These are phyloP conservation scores for Congeria kusceri DNA, from an alignment of 2,888 invertebrate genomes.

Conservation along the genomic window DNA sequence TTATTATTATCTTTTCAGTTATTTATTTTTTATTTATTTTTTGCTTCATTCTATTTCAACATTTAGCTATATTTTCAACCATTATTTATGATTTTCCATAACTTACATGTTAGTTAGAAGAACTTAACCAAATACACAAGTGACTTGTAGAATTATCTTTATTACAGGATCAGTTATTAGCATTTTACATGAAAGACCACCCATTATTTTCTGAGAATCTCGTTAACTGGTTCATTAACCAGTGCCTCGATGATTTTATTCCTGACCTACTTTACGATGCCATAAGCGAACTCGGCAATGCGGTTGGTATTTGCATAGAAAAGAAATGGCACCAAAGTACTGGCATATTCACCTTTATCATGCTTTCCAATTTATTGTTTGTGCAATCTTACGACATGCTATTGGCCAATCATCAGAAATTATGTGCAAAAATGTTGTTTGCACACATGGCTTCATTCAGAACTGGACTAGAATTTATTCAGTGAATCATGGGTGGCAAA, in stretches of 20 bases:
- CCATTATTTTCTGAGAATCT: slow-evolving; percentile 75
- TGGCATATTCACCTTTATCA: slow-evolving; percentile 11
- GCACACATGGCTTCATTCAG: no score
- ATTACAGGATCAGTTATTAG: slow-evolving; percentile 70
- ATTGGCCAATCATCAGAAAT: no score
- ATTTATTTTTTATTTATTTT: no score
- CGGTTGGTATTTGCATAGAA: slow-evolving; percentile 63
- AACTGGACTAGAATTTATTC: no score
- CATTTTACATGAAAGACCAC: slow-evolving; percentile 71
- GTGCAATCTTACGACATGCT: neutral
- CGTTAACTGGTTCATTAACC: slow-evolving; percentile 70
- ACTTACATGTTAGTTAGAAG: no score
- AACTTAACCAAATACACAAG: no score
- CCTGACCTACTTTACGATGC: slow-evolving; percentile 78
- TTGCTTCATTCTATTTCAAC: no score
- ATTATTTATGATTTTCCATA: no score
- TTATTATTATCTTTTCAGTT: no score
- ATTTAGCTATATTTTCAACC: no score
- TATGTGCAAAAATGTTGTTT: no score
- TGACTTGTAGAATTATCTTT: neutral
- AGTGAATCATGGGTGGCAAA: no score
- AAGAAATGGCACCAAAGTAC: neutral
- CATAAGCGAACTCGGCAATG: slow-evolving; percentile 65
- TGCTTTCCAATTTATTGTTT: neutral
- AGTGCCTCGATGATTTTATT: slow-evolving; percentile 75